Evolutionary conservation across 2,113 vertebrate species (phyloP).

Genomic region (Dipodomys merriami): DNA sequence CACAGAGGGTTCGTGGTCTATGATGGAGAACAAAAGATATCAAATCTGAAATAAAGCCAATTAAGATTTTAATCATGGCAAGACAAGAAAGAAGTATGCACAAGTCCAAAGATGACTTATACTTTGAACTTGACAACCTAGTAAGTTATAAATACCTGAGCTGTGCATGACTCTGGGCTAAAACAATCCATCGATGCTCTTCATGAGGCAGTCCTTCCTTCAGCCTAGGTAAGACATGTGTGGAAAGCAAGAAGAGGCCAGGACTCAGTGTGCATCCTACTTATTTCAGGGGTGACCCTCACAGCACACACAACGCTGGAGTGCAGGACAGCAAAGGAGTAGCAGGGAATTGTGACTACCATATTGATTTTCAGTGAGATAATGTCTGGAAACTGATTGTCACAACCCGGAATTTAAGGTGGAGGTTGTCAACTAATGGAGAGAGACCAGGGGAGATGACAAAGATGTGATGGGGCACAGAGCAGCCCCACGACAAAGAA

Average conservation of each 20-base stretch:
- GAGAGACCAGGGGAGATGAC: neutral
- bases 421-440: neutral
- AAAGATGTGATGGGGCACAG: neutral
- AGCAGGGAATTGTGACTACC: no score
- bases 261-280: accelerated
- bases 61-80: neutral
- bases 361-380: neutral
- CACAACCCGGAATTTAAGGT: neutral
- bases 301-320: accelerated
- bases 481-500: neutral
- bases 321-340: neutral
- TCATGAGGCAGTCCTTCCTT: no score
- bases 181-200: no score
- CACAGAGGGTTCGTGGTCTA: neutral
- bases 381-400: neutral
- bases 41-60: neutral
- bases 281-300: neutral
- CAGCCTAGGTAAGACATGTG: neutral
- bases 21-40: neutral
- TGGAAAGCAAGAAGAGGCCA: neutral
- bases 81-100: neutral
- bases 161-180: neutral
- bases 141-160: neutral
- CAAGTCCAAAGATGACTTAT: neutral
- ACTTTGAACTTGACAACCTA: neutral